phyloP scores from a whole-genome alignment of 2,888 invertebrate species.

The Oasisia sp. region DNA sequence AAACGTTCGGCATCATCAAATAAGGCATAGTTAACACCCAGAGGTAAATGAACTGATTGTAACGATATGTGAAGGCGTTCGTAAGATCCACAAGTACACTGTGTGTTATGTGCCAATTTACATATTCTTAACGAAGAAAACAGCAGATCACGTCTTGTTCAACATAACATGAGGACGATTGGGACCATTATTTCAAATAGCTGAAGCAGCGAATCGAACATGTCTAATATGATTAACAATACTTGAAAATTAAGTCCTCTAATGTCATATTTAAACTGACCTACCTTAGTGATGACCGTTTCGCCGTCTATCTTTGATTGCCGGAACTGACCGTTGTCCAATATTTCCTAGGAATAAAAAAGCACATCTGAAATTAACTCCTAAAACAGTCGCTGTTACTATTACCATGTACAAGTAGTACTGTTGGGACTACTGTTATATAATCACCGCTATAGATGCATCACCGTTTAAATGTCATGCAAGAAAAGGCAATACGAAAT shows the following conservation, averaged over 20 bases:
- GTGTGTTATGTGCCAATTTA: too few relatives aligned
- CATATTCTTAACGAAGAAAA: too few relatives aligned
- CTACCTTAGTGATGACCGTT: neutral
- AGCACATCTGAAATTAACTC: neutral
- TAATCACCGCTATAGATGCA: neutral
- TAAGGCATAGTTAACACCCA: too few relatives aligned
- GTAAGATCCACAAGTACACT: too few relatives aligned
- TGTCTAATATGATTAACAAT: too few relatives aligned
- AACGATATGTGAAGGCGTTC: too few relatives aligned
- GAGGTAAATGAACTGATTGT: too few relatives aligned
- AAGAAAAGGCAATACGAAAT: neutral
- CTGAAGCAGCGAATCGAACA: too few relatives aligned
- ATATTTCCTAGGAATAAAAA: neutral
- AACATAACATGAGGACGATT: too few relatives aligned
- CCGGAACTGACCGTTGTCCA: neutral
- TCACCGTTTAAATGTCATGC: neutral
- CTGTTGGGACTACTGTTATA: neutral
- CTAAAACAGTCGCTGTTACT: neutral
- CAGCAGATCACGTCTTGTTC: too few relatives aligned
- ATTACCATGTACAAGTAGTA: neutral
- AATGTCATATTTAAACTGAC: neutral
- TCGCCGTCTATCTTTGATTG: conserved; percentile 2
- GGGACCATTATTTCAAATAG: too few relatives aligned
- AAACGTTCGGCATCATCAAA: too few relatives aligned
- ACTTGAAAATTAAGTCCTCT: neutral